phyloP scores from a whole-genome alignment of 2,797 vertebrate species.

The Siniperca undulata region DNA sequence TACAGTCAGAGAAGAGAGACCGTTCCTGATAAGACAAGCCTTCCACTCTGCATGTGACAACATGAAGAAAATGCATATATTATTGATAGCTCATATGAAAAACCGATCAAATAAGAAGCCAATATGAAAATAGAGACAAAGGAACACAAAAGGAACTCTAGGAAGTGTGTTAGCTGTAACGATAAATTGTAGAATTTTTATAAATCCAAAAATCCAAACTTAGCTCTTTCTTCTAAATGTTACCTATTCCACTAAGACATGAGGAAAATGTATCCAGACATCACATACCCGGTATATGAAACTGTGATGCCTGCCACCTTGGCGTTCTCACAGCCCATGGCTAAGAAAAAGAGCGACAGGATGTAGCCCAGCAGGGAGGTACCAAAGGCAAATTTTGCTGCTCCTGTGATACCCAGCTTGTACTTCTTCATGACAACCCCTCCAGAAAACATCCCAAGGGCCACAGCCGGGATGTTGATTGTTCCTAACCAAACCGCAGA shows the following conservation, averaged over 20 bases:
- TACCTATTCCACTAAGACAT: neutral
- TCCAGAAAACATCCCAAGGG: constrained; percentile 94
- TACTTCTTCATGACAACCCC: constrained; percentile 94
- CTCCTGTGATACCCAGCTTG: constrained; percentile 88
- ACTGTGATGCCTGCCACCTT: constrained; percentile 92
- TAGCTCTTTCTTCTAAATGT: neutral
- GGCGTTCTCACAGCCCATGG: constrained; percentile 91
- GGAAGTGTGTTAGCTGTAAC: neutral
- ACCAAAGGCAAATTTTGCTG: constrained; percentile 90
- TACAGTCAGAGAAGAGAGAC: constrained; percentile 90
- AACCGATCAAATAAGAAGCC: constrained; percentile 27
- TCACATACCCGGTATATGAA: constrained; percentile 88
- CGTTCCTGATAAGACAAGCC: constrained; percentile 74
- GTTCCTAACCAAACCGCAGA: constrained; percentile 82
- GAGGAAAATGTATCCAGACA: neutral
- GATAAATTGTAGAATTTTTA: neutral
- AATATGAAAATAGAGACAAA: constrained; percentile 24
- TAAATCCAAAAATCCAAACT: neutral
- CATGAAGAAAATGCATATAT: constrained; percentile 49
- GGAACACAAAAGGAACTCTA: neutral
- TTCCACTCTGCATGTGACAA: constrained; percentile 79
- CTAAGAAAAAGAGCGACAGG: constrained; percentile 90
- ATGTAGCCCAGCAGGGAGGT: constrained; percentile 92
- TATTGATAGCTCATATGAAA: constrained; percentile 43
- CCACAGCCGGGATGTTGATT: constrained; percentile 97